Conservation (phyloP, 2,113 vertebrate genomes). For the Isichthys henryi region DNA sequence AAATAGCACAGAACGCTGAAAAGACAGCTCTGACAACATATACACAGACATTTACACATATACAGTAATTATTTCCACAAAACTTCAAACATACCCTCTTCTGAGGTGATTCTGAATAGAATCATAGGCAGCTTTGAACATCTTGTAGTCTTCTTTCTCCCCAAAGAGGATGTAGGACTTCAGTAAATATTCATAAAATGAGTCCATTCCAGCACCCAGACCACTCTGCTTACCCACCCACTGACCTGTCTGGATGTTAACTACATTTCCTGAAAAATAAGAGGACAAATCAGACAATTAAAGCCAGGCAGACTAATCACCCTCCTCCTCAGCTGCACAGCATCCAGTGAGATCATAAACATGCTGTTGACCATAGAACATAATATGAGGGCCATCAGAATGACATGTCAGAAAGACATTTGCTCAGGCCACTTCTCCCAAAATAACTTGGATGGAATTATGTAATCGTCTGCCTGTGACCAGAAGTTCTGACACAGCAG, state of each 20-base stretch:
- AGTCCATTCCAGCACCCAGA: constrained; percentile 89
- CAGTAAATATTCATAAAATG: constrained; percentile 93
- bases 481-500: neutral
- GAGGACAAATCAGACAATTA: constrained; percentile 26
- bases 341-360: neutral
- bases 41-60: neutral
- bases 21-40: neutral
- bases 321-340: neutral
- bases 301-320: neutral
- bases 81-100: constrained; percentile 72
- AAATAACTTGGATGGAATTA: neutral
- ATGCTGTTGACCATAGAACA: neutral
- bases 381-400: neutral
- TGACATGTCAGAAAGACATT: neutral
- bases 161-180: constrained; percentile 98
- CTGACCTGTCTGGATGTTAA: constrained; percentile 94
- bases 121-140: constrained; percentile 84
- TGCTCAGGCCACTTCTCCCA: neutral
- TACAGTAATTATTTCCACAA: neutral
- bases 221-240: constrained; percentile 98
- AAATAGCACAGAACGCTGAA: neutral
- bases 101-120: constrained; percentile 91
- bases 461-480: neutral
- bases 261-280: constrained; percentile 75
- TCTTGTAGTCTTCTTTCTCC: constrained; percentile 84